phyloP scores from a whole-genome alignment of 2,797 vertebrate genomes.

The Lerista edwardsae region DNA sequence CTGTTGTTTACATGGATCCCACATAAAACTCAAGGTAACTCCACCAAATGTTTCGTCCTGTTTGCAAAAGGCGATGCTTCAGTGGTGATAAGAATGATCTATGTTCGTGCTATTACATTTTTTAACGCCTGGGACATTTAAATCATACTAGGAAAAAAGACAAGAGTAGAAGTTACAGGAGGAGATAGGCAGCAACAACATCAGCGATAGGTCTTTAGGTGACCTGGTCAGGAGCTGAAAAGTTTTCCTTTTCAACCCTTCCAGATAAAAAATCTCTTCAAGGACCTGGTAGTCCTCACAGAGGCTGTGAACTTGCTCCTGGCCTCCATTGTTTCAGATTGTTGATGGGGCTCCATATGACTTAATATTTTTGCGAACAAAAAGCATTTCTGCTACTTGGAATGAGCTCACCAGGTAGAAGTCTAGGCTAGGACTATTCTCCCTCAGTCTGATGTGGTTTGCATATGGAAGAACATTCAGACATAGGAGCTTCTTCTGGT shows the following conservation, averaged over 20 bases:
- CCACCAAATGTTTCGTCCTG: background rate
- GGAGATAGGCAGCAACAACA: background rate
- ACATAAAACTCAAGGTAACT: background rate
- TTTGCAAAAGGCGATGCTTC: background rate
- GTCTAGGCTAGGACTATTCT: background rate
- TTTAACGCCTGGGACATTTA: background rate
- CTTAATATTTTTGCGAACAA: background rate
- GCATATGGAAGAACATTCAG: background rate
- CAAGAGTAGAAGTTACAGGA: background rate
- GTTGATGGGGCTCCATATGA: background rate
- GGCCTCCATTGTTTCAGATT: background rate
- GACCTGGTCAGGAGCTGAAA: background rate
- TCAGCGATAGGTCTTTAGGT: background rate
- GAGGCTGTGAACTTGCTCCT: background rate
- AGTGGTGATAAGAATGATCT: background rate
- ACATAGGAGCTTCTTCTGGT: background rate
- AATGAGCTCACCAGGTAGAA: background rate
- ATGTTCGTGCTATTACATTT: background rate
- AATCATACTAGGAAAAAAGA: background rate
- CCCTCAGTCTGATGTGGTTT: background rate
- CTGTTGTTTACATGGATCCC: background rate
- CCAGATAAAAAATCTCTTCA: background rate
- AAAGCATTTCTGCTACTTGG: too few species aligned
- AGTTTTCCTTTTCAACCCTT: background rate
- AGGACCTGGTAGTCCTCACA: too few species aligned